Conservation (phyloP, 2,113 vertebrate genomes). For the Martes martes region DNA sequence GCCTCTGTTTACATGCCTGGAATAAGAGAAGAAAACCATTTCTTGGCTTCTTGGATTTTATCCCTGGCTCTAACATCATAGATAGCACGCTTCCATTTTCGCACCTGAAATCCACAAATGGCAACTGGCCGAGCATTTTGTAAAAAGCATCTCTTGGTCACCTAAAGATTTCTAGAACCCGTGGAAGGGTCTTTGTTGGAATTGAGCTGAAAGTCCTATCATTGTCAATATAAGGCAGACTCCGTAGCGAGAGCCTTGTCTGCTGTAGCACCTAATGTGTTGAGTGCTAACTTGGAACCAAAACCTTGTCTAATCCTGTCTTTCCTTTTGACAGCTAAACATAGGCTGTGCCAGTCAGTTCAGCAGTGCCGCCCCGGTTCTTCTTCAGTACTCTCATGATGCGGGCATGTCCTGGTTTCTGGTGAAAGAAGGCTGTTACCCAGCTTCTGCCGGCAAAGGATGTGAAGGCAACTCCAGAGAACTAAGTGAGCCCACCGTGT, state of each 20-base stretch:
- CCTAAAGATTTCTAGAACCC: neutral
- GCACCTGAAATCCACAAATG: neutral
- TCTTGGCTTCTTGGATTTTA: neutral
- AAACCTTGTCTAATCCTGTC: neutral
- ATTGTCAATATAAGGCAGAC: neutral
- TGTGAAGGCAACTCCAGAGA: conserved; percentile 95
- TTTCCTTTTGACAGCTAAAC: conserved; percentile 86
- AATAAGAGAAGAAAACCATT: neutral
- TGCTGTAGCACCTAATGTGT: neutral
- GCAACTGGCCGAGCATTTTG: neutral
- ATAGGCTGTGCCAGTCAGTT: conserved; percentile 93
- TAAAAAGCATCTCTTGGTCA: neutral
- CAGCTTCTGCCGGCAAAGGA: conserved; percentile 87
- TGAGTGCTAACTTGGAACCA: neutral
- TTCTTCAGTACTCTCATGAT: conserved; percentile 96
- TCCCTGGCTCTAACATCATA: neutral
- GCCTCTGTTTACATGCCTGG: neutral
- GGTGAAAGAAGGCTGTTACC: conserved; percentile 95
- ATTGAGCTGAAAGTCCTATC: neutral
- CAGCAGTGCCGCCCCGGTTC: conserved; percentile 89
- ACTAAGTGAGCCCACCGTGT: conserved; percentile 90
- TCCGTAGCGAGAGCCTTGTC: neutral
- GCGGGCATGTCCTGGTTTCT: conserved; percentile 95
- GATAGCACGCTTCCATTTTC: neutral
- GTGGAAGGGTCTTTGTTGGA: neutral